phyloP scores from a whole-genome alignment of 2,888 invertebrate species.

The Auanema sp. region DNA sequence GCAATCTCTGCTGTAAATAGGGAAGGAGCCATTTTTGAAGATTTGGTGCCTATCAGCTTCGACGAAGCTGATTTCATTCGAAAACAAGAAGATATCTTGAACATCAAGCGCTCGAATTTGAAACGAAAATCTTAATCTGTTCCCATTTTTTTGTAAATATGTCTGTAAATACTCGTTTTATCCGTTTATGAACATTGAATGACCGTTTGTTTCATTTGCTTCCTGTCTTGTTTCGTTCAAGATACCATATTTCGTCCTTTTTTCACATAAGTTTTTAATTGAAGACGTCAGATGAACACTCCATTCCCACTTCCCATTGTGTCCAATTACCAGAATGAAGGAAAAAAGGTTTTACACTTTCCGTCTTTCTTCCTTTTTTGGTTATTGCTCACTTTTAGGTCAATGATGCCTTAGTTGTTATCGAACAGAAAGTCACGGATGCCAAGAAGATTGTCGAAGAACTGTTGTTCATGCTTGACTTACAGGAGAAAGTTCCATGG shows the following conservation, averaged over 20 bases:
- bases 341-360: constrained; percentile 23
- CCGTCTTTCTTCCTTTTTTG: neutral
- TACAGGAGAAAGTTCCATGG: constrained; percentile 47
- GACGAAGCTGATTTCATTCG: constrained; percentile 29
- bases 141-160: neutral
- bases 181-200: constrained; percentile 11
- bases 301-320: constrained; percentile 16
- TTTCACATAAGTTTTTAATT: neutral
- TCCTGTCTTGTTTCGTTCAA: neutral
- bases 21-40: constrained; percentile 8
- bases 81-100: constrained; percentile 15
- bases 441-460: constrained; percentile 45
- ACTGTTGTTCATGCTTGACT: constrained; percentile 39
- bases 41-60: constrained; percentile 26
- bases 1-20: neutral
- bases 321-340: constrained; percentile 25
- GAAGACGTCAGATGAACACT: neutral
- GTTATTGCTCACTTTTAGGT: constrained; percentile 11
- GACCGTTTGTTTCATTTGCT: constrained; percentile 3
- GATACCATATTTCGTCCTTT: neutral
- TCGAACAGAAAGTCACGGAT: constrained; percentile 34
- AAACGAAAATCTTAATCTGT: neutral
- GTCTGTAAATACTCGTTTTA: neutral
- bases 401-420: constrained; percentile 25
- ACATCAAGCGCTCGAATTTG: constrained; percentile 11